Evolutionary conservation across 2,888 invertebrate species (phyloP).

Genomic region (Melieria crassipennis): DNA sequence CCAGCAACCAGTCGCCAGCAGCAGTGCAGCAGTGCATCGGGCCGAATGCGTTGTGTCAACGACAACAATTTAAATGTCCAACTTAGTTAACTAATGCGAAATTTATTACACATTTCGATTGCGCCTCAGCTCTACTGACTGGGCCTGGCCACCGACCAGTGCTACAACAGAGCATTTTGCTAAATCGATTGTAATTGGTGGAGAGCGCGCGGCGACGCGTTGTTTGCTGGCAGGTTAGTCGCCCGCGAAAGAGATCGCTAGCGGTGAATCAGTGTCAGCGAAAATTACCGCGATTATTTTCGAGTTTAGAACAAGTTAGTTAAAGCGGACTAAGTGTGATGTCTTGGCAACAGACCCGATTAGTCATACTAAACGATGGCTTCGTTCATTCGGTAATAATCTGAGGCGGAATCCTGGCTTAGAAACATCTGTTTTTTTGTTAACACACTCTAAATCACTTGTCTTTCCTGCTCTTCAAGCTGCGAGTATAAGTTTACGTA

Average conservation of each 20-base stretch:
- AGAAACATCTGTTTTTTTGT: too few species aligned
- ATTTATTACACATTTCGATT: constrained; percentile 56
- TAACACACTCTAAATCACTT: too few species aligned
- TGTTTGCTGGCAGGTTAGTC: too few species aligned
- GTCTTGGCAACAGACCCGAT: too few species aligned
- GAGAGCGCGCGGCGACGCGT: not conserved
- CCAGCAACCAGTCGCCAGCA: constrained; percentile 7
- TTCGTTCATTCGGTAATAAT: too few species aligned
- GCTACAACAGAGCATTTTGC: not conserved
- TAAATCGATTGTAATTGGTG: not conserved
- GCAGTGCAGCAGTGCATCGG: constrained; percentile 31
- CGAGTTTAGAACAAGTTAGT: constrained; percentile 25
- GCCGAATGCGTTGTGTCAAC: constrained; percentile 44
- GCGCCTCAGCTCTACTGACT: constrained; percentile 13
- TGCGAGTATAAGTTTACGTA: too few species aligned
- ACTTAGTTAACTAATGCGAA: constrained; percentile 58
- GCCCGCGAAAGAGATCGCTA: constrained; percentile 32
- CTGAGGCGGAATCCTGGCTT: too few species aligned
- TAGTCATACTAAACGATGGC: too few species aligned
- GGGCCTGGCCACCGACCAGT: not conserved
- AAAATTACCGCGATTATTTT: constrained; percentile 42
- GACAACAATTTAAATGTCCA: constrained; percentile 56
- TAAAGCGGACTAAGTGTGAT: not conserved
- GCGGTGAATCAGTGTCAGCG: constrained; percentile 41
- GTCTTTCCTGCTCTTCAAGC: too few species aligned